A percentile compares a stretch with the other conserved stretches of the same genome.
phyloP scores from a whole-genome alignment of 2,113 vertebrate species.

The Paramisgurnus dabryanus region DNA sequence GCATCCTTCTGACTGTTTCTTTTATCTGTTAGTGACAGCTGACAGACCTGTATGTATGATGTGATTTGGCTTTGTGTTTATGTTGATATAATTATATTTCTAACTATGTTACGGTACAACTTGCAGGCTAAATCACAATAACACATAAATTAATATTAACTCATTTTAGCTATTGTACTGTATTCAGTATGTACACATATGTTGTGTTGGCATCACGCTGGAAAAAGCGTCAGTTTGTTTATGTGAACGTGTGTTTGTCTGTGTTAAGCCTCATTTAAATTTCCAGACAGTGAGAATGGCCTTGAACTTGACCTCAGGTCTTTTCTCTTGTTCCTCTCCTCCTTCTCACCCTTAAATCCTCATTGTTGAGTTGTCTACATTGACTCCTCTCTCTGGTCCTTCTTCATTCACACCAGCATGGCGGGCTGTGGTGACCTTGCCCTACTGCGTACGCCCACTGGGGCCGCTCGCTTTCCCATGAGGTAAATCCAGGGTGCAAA shows the following conservation, averaged over 20 bases:
- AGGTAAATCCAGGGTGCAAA: constrained; percentile 66
- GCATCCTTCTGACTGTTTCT: neutral
- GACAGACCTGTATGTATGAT: neutral
- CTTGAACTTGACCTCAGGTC: constrained; percentile 80
- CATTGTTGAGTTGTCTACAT: constrained; percentile 77
- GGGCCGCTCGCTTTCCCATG: constrained; percentile 74
- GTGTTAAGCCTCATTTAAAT: constrained; percentile 57
- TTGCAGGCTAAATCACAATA: too few relatives aligned
- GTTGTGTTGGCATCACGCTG: constrained; percentile 26
- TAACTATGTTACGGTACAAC: too few relatives aligned
- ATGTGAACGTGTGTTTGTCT: constrained; percentile 56
- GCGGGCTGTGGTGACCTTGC: constrained; percentile 61
- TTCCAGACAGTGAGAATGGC: constrained; percentile 69
- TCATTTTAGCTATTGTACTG: neutral
- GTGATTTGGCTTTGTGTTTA: neutral
- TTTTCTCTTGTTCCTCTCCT: constrained; percentile 68
- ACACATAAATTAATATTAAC: too few relatives aligned
- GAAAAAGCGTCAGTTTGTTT: constrained; percentile 45
- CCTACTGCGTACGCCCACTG: constrained; percentile 64
- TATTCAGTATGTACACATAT: neutral
- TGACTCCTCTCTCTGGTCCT: constrained; percentile 67
- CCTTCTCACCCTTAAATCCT: constrained; percentile 52
- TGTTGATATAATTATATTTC: too few relatives aligned
- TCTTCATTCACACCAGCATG: constrained; percentile 55
- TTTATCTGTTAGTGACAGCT: constrained; percentile 3